phyloP scores from a whole-genome alignment of 2,888 invertebrate species.

The Cyaniris semiargus region DNA sequence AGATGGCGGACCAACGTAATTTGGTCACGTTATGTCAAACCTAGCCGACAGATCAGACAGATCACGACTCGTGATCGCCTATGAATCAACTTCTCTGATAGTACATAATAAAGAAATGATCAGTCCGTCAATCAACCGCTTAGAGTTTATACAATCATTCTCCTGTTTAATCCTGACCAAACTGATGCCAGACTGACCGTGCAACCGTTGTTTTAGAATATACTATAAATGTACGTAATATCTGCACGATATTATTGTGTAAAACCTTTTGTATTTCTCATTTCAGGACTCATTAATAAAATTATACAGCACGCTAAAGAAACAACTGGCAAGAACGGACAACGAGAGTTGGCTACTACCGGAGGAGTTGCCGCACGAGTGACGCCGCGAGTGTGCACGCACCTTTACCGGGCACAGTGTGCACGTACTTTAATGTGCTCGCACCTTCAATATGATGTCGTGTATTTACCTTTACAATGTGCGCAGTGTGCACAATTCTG shows the following conservation, averaged over 20 bases:
- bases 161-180: too few relatives aligned
- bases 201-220: too few relatives aligned
- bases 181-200: too few relatives aligned
- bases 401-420: slow-evolving; percentile 30
- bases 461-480: too few relatives aligned
- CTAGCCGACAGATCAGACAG: too few relatives aligned
- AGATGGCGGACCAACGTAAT: too few relatives aligned
- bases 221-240: background rate
- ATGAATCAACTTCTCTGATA: too few relatives aligned
- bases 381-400: slow-evolving; percentile 47
- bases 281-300: slow-evolving; percentile 84
- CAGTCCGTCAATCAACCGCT: too few relatives aligned
- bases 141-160: too few relatives aligned
- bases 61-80: too few relatives aligned
- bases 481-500: slow-evolving; percentile 5
- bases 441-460: background rate
- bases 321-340: slow-evolving; percentile 81
- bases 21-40: too few relatives aligned
- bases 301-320: slow-evolving; percentile 82
- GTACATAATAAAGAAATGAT: too few relatives aligned
- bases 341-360: slow-evolving; percentile 79
- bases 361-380: slow-evolving; percentile 71
- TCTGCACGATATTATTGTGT: background rate
- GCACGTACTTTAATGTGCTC: background rate
- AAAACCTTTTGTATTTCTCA: slow-evolving; percentile 19